Evolutionary conservation across 2,113 vertebrate species (phyloP).

Genomic region (Cynocephalus volans): DNA sequence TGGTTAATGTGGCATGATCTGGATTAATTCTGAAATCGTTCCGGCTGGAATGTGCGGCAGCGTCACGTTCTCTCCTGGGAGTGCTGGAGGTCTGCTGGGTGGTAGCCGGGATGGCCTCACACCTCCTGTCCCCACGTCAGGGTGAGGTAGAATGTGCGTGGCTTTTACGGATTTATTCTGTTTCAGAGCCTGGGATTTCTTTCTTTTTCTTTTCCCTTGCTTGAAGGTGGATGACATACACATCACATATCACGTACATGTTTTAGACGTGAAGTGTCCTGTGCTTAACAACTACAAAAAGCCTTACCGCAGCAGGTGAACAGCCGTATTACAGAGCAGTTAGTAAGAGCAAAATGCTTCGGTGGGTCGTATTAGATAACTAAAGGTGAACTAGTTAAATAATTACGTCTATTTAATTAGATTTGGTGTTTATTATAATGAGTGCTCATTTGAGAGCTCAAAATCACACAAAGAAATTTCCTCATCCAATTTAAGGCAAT

Average conservation of each 20-base stretch:
- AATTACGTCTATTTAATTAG: neutral
- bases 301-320: neutral
- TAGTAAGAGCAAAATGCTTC: neutral
- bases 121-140: accelerated
- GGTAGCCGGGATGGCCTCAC: neutral
- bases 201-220: neutral
- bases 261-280: neutral
- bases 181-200: neutral
- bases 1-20: neutral
- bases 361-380: neutral
- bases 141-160: neutral
- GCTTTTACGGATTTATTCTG: neutral
- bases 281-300: neutral
- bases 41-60: neutral
- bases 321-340: neutral
- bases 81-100: neutral
- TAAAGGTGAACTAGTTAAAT: neutral
- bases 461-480: neutral
- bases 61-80: neutral
- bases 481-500: neutral
- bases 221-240: neutral
- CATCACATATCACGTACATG: neutral
- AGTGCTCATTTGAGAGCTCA: neutral
- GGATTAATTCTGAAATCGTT: neutral
- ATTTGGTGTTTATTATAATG: neutral